A percentile compares a stretch with the other conserved stretches of the same genome.
Evolutionary conservation across 1,140 invertebrate species (phyloP).

Genomic region (Uloborus diversus): DNA sequence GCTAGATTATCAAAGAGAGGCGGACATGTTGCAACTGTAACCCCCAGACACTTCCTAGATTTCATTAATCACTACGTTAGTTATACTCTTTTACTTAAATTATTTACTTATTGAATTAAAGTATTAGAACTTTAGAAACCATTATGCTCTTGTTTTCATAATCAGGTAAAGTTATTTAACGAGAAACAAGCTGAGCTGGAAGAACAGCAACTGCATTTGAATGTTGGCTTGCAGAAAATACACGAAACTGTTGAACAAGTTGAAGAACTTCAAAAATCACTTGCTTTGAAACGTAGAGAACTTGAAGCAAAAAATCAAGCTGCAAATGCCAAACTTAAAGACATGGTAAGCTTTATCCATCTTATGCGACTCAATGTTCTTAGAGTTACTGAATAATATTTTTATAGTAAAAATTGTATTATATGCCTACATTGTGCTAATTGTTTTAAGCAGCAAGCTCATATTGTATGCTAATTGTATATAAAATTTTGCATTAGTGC

Average conservation of each 20-base stretch:
- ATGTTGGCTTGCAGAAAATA: constrained; percentile 98
- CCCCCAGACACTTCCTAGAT: constrained; percentile 98
- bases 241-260: constrained; percentile 99
- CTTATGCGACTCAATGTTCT: too few relatives aligned
- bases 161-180: constrained; percentile 89
- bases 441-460: too few relatives aligned
- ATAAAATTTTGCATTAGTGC: too few relatives aligned
- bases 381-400: too few relatives aligned
- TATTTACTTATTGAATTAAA: not conserved
- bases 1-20: constrained; percentile 87
- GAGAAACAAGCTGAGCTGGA: constrained; percentile 98
- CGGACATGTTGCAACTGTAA: constrained; percentile 95
- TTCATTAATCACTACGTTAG: constrained; percentile 98
- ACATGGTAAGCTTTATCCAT: constrained; percentile 77
- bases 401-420: too few relatives aligned
- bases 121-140: not conserved
- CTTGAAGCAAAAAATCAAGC: constrained; percentile 98
- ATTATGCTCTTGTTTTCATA: not conserved
- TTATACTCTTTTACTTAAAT: not conserved
- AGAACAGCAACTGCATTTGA: constrained; percentile 98
- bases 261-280: constrained; percentile 98
- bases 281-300: constrained; percentile 96
- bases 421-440: too few relatives aligned
- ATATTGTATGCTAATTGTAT: not conserved
- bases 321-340: constrained; percentile 96